Evolutionary conservation across 2,888 invertebrate genomes (phyloP).

Genomic region (Druceiella hillmani): DNA sequence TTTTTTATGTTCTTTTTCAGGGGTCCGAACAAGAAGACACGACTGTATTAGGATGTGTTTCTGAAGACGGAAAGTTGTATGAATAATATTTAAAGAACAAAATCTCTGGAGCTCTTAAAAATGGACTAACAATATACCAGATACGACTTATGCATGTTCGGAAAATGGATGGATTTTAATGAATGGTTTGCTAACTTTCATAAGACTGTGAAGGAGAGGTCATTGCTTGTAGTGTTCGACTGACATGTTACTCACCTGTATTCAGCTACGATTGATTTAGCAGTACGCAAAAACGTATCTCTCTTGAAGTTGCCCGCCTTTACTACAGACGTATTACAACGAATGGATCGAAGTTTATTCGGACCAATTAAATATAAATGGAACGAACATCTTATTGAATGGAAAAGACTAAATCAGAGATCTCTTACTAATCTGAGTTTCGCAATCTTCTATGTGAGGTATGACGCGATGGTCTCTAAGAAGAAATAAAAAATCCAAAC

Average conservation of each 20-base stretch:
- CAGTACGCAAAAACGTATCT: constrained; percentile 10
- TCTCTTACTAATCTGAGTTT: too few species aligned
- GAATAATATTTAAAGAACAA: constrained; percentile 6
- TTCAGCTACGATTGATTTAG: constrained; percentile 9
- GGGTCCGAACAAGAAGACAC: constrained; percentile 9
- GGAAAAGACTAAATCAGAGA: too few species aligned
- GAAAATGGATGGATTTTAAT: constrained; percentile 12
- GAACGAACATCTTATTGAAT: too few species aligned
- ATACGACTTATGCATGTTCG: constrained; percentile 6
- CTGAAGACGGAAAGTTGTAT: constrained; percentile 3
- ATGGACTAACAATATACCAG: constrained; percentile 6
- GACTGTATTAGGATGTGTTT: constrained; percentile 6
- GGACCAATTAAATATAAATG: constrained; percentile 7
- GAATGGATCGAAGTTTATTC: constrained; percentile 7
- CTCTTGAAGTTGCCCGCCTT: constrained; percentile 7
- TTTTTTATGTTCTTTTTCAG: constrained; percentile 5
- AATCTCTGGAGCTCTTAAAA: constrained; percentile 6
- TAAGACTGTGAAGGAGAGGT: constrained; percentile 10
- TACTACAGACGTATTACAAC: constrained; percentile 8
- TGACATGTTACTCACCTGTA: constrained; percentile 12
- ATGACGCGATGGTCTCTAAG: too few species aligned
- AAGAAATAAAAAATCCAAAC: too few species aligned
- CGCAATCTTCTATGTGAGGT: too few species aligned
- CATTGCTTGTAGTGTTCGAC: constrained; percentile 10
- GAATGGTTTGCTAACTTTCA: constrained; percentile 11